Conservation (phyloP, 2,797 vertebrate genomes). For the Arrhamphus sclerolepis region DNA sequence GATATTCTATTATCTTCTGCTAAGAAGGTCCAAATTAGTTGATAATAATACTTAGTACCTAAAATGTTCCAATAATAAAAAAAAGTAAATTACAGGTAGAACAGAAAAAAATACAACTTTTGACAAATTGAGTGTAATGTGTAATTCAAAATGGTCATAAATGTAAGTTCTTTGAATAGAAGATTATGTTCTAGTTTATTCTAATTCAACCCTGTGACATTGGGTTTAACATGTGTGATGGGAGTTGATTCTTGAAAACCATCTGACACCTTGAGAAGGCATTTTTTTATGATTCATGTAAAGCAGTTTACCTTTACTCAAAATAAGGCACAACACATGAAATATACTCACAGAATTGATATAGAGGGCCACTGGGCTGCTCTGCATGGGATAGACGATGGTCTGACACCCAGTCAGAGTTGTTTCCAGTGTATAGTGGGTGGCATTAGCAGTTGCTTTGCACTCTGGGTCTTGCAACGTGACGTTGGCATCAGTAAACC, state of each 20-base stretch:
- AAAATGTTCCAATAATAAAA: not conserved
- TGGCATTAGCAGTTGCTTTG: constrained; percentile 89
- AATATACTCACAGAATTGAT: constrained; percentile 91
- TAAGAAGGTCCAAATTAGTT: no score
- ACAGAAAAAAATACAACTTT: not conserved
- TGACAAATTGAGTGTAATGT: no score
- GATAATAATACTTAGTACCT: not conserved
- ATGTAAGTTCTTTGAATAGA: no score
- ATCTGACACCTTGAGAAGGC: no score
- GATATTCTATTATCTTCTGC: no score
- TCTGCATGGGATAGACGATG: constrained; percentile 58
- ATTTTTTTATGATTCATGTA: no score
- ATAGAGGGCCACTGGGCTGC: constrained; percentile 80
- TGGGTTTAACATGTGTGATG: no score
- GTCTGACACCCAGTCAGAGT: constrained; percentile 87
- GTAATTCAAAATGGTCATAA: no score
- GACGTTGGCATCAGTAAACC: constrained; percentile 85
- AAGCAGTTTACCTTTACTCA: not conserved
- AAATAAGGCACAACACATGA: not conserved
- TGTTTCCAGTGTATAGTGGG: constrained; percentile 95
- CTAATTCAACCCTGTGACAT: no score
- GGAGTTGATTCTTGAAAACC: no score
- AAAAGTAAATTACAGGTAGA: no score
- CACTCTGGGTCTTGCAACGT: constrained; percentile 90
- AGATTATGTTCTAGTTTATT: no score